Conservation (phyloP, 2,113 vertebrate genomes). For the Carlito syrichta region DNA sequence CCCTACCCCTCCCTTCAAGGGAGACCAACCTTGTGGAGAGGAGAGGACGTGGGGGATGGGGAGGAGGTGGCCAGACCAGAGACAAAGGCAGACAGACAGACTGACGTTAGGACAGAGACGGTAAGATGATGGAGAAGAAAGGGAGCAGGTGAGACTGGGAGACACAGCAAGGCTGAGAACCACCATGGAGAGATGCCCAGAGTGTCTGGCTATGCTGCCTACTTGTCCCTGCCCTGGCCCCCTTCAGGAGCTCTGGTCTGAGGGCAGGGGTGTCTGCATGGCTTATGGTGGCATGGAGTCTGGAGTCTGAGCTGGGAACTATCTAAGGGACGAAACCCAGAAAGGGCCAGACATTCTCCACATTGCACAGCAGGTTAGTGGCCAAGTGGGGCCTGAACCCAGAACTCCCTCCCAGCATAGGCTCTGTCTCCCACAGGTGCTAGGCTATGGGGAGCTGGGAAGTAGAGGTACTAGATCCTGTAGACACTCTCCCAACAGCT, state of each 20-base stretch:
- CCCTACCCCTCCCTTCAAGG: constrained; percentile 59
- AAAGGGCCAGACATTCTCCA: not conserved
- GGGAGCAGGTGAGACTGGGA: not conserved
- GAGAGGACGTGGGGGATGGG: not conserved
- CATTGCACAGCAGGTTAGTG: not conserved
- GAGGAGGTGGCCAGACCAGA: not conserved
- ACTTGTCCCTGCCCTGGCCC: not conserved
- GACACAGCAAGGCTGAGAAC: not conserved
- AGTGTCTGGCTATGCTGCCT: too few relatives aligned
- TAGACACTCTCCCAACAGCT: not conserved
- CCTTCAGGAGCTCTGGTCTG: not conserved
- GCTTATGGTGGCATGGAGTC: not conserved
- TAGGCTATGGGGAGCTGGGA: not conserved
- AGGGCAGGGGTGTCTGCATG: not conserved
- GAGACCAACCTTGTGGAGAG: constrained; percentile 64
- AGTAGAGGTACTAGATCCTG: not conserved
- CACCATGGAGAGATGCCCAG: not conserved
- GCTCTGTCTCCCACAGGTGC: not conserved
- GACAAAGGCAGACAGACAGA: constrained; percentile 8
- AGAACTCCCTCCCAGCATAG: not conserved
- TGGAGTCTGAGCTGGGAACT: not conserved
- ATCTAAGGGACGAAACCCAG: not conserved
- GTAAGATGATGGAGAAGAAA: not conserved
- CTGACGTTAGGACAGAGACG: not conserved
- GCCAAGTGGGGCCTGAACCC: not conserved